These are phyloP conservation scores for Perca fluviatilis DNA, from an alignment of 2,113 vertebrate species.

Conservation along the genomic window DNA sequence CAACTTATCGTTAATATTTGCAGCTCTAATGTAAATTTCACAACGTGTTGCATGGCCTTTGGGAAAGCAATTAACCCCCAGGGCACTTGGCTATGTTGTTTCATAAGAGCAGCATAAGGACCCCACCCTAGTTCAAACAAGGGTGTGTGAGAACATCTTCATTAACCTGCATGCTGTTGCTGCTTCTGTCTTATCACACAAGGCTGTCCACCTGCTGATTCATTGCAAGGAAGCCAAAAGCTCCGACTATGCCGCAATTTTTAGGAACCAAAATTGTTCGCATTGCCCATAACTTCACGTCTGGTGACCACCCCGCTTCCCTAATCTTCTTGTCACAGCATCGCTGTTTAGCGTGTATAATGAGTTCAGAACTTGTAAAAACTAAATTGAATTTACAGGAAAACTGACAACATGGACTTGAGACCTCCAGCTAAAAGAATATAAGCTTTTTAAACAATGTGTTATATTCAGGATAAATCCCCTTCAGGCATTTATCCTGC, in stretches of 20 bases:
- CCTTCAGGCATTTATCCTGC: background rate
- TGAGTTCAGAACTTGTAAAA: background rate
- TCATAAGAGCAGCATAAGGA: background rate
- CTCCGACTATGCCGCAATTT: background rate
- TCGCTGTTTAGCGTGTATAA: no score
- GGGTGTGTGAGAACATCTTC: background rate
- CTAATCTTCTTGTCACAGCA: background rate
- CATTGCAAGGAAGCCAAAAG: background rate
- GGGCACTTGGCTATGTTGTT: conserved; percentile 4
- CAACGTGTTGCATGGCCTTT: background rate
- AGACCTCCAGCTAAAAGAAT: background rate
- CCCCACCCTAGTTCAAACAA: no score
- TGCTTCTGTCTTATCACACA: background rate
- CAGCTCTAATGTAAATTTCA: no score
- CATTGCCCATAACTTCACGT: background rate
- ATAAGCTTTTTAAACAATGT: no score
- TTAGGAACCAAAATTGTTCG: background rate
- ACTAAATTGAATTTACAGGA: background rate
- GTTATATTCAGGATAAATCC: no score
- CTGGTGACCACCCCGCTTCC: background rate
- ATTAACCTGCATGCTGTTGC: background rate
- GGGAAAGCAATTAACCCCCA: background rate
- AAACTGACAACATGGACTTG: background rate
- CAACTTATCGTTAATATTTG: no score
- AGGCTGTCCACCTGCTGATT: background rate